A percentile compares a stretch with the other conserved stretches of the same genome.
Evolutionary conservation across 2,797 vertebrate genomes (phyloP).

Genomic region (Cheirogaleus major): DNA sequence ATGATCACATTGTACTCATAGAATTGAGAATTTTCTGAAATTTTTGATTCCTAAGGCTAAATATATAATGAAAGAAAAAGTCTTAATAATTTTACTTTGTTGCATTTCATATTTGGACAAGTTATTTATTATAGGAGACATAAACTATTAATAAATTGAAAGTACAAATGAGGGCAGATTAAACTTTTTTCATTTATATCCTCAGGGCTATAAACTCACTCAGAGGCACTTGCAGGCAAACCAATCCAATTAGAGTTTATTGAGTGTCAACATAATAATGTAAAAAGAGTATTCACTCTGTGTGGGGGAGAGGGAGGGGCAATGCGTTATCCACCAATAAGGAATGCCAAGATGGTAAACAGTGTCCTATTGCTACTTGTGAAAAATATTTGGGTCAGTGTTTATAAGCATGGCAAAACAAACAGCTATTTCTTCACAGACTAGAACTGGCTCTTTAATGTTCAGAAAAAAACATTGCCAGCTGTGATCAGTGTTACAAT

Average conservation of each 20-base stretch:
- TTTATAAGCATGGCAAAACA: constrained; percentile 24
- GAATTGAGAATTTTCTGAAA: background rate
- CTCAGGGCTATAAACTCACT: background rate
- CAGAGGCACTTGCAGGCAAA: background rate
- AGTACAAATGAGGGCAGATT: background rate
- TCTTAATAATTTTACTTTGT: background rate
- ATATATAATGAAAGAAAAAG: background rate
- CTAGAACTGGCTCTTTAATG: background rate
- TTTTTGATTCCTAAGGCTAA: background rate
- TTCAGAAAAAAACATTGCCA: background rate
- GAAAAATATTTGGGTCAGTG: constrained; percentile 60
- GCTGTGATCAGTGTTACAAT: background rate
- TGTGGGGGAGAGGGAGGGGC: background rate
- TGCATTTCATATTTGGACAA: background rate
- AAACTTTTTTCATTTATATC: background rate
- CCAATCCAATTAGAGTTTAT: constrained; percentile 23
- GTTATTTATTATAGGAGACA: background rate
- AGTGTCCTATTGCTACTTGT: background rate
- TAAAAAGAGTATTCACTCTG: background rate
- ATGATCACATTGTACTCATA: background rate
- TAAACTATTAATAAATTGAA: background rate
- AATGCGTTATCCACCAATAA: background rate
- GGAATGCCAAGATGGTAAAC: background rate
- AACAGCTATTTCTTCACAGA: constrained; percentile 54
- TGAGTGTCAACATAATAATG: background rate